Evolutionary conservation across 2,797 vertebrate species (phyloP).

Genomic region (Anniella stebbinsi): DNA sequence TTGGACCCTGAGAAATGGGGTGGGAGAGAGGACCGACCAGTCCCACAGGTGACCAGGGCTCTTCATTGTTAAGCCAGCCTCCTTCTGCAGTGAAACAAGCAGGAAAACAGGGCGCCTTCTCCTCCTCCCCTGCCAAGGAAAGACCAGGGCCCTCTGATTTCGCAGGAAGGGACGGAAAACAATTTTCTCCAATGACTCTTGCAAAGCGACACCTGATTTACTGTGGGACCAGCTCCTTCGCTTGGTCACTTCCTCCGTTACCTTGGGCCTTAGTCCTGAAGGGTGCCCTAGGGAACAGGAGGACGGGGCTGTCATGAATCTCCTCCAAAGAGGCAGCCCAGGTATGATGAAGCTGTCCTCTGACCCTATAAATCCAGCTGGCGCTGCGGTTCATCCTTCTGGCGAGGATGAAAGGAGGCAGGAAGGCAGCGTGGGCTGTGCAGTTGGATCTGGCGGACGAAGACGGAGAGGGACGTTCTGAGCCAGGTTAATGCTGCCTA

Average conservation of each 20-base stretch:
- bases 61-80: not conserved
- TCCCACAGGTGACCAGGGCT: no score
- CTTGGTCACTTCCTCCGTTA: not conserved
- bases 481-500: not conserved
- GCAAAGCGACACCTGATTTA: not conserved
- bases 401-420: no score
- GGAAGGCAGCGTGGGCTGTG: no score
- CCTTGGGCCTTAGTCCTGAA: conserved; percentile 23
- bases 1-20: not conserved
- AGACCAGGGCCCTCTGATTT: not conserved
- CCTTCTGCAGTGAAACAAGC: not conserved
- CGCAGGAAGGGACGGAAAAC: not conserved
- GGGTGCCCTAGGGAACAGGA: conserved; percentile 32
- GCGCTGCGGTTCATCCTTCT: not conserved
- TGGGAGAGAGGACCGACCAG: no score
- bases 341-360: conserved; percentile 42
- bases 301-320: conserved; percentile 20
- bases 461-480: no score
- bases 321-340: conserved; percentile 35
- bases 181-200: conserved; percentile 1
- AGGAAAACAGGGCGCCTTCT: not conserved
- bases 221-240: not conserved
- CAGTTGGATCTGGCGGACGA: not conserved
- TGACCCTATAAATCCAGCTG: not conserved
- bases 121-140: no score